Percentiles rank a stretch among this genome's conserved stretches.
These are phyloP conservation scores for Erpetoichthys calabaricus DNA, from an alignment of 2,797 vertebrate genomes.

Conservation along the genomic window DNA sequence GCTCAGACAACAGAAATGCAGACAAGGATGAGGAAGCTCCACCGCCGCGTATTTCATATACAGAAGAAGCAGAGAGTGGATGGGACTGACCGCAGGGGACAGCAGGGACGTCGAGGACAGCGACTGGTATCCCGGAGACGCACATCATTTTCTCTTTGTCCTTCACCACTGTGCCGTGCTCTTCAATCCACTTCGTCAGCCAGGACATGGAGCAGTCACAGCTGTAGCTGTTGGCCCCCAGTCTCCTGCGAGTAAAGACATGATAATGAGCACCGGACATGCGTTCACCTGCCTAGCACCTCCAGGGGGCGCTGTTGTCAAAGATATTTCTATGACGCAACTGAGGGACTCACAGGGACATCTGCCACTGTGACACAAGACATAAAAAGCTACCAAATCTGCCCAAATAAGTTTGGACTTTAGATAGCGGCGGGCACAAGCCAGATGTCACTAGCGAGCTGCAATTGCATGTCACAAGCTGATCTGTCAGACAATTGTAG, in stretches of 20 bases:
- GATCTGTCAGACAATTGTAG: too few relatives aligned
- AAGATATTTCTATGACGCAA: background rate
- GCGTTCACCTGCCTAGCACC: background rate
- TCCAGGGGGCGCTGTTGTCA: background rate
- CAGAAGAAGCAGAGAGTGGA: background rate
- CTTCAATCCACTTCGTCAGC: slow-evolving; percentile 5
- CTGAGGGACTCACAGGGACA: background rate
- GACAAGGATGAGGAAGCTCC: too few relatives aligned
- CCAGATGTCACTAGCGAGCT: too few relatives aligned
- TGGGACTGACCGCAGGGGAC: slow-evolving; percentile 11
- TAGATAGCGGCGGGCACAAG: too few relatives aligned
- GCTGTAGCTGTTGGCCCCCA: slow-evolving; percentile 8
- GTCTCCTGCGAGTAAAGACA: slow-evolving; percentile 11
- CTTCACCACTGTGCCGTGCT: background rate
- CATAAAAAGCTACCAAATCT: background rate
- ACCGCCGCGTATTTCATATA: too few relatives aligned
- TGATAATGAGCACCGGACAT: background rate
- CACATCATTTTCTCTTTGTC: slow-evolving; percentile 10
- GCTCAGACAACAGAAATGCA: too few relatives aligned
- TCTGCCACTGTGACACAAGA: background rate
- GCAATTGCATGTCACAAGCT: too few relatives aligned
- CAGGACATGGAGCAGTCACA: slow-evolving; percentile 12
- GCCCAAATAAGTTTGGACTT: too few relatives aligned
- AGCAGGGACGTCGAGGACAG: background rate
- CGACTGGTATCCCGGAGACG: background rate